Evolutionary conservation across 1,140 invertebrate genomes (phyloP).

Genomic region (Probaryconus sp.): DNA sequence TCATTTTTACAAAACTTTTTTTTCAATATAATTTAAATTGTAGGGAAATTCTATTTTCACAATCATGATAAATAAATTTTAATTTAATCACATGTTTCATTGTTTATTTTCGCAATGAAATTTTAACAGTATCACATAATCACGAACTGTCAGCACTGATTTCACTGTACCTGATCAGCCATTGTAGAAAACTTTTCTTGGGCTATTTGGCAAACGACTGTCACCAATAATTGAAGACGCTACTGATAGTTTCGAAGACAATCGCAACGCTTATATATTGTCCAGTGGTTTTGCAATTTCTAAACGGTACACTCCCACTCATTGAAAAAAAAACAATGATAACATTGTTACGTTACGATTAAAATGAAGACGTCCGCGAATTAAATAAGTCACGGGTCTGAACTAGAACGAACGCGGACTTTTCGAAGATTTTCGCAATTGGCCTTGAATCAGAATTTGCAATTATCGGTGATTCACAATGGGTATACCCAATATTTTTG

Average conservation of each 20-base stretch:
- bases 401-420: background rate
- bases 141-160: constrained; percentile 35
- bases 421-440: constrained; percentile 10
- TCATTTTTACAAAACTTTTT: background rate
- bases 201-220: constrained; percentile 43
- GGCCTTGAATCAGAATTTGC: no score
- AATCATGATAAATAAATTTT: background rate
- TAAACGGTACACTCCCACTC: constrained; percentile 47
- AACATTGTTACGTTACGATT: constrained; percentile 19
- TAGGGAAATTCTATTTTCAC: no score
- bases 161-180: constrained; percentile 68
- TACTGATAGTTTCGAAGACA: constrained; percentile 67
- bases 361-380: constrained; percentile 40
- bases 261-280: constrained; percentile 61
- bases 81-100: background rate
- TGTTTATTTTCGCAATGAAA: background rate
- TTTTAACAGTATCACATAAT: background rate
- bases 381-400: constrained; percentile 5
- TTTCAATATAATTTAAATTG: no score
- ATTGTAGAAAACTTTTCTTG: constrained; percentile 63
- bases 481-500: no score
- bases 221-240: constrained; percentile 58
- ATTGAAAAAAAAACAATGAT: background rate
- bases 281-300: constrained; percentile 60
- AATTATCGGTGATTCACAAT: no score